Conservation (phyloP, 2,797 vertebrate genomes). For the Pseudotriccus pelzelni region DNA sequence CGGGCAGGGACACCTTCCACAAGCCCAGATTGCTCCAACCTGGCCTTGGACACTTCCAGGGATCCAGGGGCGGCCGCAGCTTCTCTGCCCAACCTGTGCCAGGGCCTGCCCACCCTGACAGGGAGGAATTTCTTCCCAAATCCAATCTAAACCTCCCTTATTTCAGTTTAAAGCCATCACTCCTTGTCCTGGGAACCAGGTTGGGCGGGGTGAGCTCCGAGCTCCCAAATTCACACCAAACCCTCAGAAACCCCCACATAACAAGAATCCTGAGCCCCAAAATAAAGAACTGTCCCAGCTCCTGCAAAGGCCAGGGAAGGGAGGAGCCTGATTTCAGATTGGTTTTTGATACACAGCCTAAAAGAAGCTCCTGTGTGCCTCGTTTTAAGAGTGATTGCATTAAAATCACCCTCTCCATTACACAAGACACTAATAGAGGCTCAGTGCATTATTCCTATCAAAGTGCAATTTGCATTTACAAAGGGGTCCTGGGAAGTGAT, state of each 20-base stretch:
- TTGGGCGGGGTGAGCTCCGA: accelerated
- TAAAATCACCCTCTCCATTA: slow-evolving; percentile 68
- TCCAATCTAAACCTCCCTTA: accelerated
- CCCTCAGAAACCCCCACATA: background rate
- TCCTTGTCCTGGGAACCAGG: background rate
- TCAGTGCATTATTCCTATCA: slow-evolving; percentile 62
- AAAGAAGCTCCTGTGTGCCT: background rate
- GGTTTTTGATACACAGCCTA: slow-evolving; percentile 61
- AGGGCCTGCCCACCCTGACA: accelerated
- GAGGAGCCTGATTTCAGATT: background rate
- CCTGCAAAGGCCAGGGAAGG: background rate
- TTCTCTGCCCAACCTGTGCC: background rate
- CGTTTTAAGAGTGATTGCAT: slow-evolving; percentile 54
- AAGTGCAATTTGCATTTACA: slow-evolving; percentile 78
- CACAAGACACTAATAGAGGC: slow-evolving; percentile 60
- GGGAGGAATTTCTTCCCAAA: background rate
- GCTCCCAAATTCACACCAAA: background rate
- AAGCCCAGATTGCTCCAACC: accelerated
- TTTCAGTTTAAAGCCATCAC: background rate
- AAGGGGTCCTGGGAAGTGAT: slow-evolving; percentile 69
- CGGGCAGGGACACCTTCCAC: background rate
- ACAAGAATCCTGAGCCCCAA: background rate
- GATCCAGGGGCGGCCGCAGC: background rate
- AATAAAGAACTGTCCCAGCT: background rate
- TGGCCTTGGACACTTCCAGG: accelerated